These are phyloP conservation scores for Pandion haliaetus DNA, from an alignment of 2,113 vertebrate genomes.

Conservation along the genomic window DNA sequence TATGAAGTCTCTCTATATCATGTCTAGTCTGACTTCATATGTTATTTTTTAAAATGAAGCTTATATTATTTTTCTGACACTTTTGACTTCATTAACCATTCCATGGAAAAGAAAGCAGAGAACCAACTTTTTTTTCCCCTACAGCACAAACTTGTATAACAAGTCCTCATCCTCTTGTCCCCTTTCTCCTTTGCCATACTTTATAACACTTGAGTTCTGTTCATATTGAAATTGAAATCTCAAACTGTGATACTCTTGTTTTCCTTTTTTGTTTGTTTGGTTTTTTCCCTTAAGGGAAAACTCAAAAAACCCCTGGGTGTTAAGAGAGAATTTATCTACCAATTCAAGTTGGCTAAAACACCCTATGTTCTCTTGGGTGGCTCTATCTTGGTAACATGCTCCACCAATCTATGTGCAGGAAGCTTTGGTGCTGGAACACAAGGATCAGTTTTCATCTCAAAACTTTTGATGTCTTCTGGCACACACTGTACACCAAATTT, in stretches of 20 bases:
- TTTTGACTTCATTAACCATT: neutral
- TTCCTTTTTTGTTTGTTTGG: neutral
- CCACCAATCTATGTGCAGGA: neutral
- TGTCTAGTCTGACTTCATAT: neutral
- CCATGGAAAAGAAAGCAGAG: neutral
- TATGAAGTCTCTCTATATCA: neutral
- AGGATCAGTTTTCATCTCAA: neutral
- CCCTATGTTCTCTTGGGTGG: accelerated
- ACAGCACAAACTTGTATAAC: neutral
- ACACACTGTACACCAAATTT: neutral
- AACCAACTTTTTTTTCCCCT: neutral
- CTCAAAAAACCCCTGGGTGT: neutral
- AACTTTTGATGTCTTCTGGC: neutral
- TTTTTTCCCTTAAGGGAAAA: neutral
- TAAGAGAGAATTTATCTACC: neutral
- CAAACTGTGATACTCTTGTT: neutral
- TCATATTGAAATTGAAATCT: neutral
- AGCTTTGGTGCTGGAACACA: neutral
- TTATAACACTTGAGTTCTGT: neutral
- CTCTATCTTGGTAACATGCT: neutral
- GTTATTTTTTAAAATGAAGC: neutral
- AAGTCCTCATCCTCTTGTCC: neutral
- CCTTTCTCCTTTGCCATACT: neutral
- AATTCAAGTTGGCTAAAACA: neutral
- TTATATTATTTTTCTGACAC: neutral